Evolutionary conservation across 2,797 vertebrate species (phyloP).

Genomic region (Neosilurus mollespiculum): DNA sequence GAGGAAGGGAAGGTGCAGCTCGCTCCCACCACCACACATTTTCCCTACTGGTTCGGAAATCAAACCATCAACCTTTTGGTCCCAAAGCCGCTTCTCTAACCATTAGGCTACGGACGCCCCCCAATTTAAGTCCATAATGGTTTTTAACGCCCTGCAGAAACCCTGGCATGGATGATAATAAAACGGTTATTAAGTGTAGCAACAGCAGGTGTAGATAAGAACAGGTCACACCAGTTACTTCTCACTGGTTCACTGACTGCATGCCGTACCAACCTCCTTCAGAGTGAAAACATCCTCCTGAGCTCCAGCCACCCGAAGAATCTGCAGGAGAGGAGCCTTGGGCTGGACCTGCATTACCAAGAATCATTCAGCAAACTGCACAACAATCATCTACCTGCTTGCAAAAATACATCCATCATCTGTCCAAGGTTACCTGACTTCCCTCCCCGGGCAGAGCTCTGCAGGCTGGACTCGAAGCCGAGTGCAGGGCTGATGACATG

Average conservation of each 20-base stretch:
- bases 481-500: conserved; percentile 73
- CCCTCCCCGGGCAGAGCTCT: conserved; percentile 78
- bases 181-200: neutral
- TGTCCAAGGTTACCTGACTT: conserved; percentile 77
- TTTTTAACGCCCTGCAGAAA: too few species aligned
- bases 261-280: conserved; percentile 80
- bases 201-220: neutral
- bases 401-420: neutral
- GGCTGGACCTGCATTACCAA: conserved; percentile 80
- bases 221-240: neutral
- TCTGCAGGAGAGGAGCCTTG: conserved; percentile 84
- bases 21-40: too few species aligned
- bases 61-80: too few species aligned
- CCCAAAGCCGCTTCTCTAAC: too few species aligned
- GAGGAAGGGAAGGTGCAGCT: too few species aligned
- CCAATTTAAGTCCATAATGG: too few species aligned
- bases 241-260: neutral
- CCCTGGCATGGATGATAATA: neutral
- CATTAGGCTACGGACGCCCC: too few species aligned
- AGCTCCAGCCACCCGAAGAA: conserved; percentile 89
- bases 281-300: conserved; percentile 89
- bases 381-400: neutral
- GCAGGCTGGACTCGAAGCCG: conserved; percentile 76
- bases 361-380: neutral
- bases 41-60: too few species aligned